Evolutionary conservation across 2,888 invertebrate species (phyloP).

Genomic region (Hypena proboscidalis): DNA sequence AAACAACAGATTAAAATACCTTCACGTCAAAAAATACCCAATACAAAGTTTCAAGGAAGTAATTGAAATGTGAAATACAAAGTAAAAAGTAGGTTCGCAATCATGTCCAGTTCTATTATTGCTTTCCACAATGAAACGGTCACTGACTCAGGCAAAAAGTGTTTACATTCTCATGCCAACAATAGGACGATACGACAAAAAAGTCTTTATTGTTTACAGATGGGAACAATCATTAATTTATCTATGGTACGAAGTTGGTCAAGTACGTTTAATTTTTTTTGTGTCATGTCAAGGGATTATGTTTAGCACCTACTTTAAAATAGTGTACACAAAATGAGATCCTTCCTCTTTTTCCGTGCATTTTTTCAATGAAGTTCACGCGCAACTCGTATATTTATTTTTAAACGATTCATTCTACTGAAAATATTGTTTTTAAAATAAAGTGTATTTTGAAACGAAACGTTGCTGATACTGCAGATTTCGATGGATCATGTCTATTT

Average conservation of each 20-base stretch:
- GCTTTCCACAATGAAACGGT: conserved; percentile 32
- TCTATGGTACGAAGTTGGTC: conserved; percentile 54
- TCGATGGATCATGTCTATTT: too few relatives aligned
- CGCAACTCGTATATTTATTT: too few relatives aligned
- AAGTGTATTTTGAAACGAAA: too few relatives aligned
- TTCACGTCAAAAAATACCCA: too few relatives aligned
- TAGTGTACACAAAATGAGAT: too few relatives aligned
- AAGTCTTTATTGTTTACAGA: conserved; percentile 49
- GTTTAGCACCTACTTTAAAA: too few relatives aligned
- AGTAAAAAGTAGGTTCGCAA: conserved; percentile 19
- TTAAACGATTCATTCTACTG: too few relatives aligned
- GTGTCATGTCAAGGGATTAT: conserved; percentile 23
- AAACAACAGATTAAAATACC: too few relatives aligned
- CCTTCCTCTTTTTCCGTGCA: too few relatives aligned
- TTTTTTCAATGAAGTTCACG: too few relatives aligned
- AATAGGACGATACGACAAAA: conserved; percentile 53
- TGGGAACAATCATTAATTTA: conserved; percentile 41
- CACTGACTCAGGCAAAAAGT: conserved; percentile 36
- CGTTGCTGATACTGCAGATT: too few relatives aligned
- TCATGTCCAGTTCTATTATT: conserved; percentile 17
- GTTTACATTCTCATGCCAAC: conserved; percentile 40
- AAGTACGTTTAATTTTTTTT: conserved; percentile 33
- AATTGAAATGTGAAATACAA: conserved; percentile 23
- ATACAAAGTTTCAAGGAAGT: conserved; percentile 29
- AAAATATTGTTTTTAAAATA: too few relatives aligned